Conservation (phyloP, 2,888 invertebrate species). For the Ochropleura plecta region DNA sequence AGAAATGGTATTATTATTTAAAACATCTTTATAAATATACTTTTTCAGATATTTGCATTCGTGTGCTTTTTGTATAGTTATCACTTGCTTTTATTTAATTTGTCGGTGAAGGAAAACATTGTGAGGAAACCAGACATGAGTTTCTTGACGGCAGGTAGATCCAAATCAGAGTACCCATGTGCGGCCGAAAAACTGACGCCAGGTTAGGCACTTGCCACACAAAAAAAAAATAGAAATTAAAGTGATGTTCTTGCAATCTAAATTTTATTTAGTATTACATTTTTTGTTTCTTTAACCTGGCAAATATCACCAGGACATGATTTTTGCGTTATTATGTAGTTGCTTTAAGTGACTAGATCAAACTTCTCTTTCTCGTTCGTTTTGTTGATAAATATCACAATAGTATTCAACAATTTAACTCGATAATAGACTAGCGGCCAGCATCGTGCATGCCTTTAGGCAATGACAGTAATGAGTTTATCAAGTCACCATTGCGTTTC, state of each 20-base stretch:
- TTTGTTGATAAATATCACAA: constrained; percentile 45
- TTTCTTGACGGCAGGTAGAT: too few relatives aligned
- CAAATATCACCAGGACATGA: neutral
- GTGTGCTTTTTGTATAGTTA: too few relatives aligned
- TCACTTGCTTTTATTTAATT: too few relatives aligned
- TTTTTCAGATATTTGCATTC: too few relatives aligned
- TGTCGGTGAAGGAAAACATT: too few relatives aligned
- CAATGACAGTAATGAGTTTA: constrained; percentile 94
- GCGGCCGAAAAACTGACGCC: too few relatives aligned
- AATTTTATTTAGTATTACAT: constrained; percentile 9
- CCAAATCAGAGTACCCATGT: too few relatives aligned
- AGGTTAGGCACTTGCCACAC: too few relatives aligned
- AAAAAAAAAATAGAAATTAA: constrained; percentile 23
- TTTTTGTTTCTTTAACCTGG: constrained; percentile 5
- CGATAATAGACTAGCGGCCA: constrained; percentile 88
- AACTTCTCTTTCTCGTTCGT: constrained; percentile 33
- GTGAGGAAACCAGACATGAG: too few relatives aligned
- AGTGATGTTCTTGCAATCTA: constrained; percentile 5
- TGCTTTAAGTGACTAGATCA: constrained; percentile 30
- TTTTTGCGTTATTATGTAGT: neutral
- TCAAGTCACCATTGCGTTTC: constrained; percentile 93
- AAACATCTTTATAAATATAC: too few relatives aligned
- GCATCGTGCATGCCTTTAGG: constrained; percentile 94
- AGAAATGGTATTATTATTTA: constrained; percentile 49
- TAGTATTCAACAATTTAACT: constrained; percentile 21